Evolutionary conservation across 2,797 vertebrate genomes (phyloP), one percentile per base, ranked within the genome.

Genomic region (Chromobotia macracanthus): DNA sequence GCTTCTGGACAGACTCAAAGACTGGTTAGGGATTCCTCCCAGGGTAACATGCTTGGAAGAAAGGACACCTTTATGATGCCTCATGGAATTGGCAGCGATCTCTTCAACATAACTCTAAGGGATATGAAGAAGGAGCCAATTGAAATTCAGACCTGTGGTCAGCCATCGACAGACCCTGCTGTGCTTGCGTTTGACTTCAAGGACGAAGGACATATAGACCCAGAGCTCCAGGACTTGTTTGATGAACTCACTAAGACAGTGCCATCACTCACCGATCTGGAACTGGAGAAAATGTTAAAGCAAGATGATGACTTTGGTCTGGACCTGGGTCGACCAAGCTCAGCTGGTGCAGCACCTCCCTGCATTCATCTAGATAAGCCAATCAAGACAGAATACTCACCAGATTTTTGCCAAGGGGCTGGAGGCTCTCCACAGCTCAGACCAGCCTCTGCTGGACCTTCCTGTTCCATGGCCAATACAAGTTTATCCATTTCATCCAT

Each of bases 241-340:
- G 98, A 98, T 80, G 97, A 99, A 85, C 94, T 99, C 85, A 97
- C 96, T 56, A 97, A 96, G 86, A 92, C 95, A 0, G 97, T 98
- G 77, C 96, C 97, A 35, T 95, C 97, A 5, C 94, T 99, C 89
- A 97, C 95, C 61, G 97, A 99, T 82, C 92, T 96, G 15, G 97
- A 99, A 84, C 91, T 99, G 78, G 97, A 99, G 88, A 98, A 96
- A 89, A 98, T 99, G 93, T 95, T 99, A 84, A 98, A 98, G 82
- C 93, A 94, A 84, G 92, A 98, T 0, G 97, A 97, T 70, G 89
- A 96, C 0, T 99, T 99, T 65, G 94, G 92, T 85, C 92, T 98
- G 72, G 97, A 98, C 85, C 86, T 98, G 12, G 95, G 95, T 2
- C 95, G 96, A 28, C 95, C 96, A 3, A 94, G 85, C 87, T 97